A percentile compares a stretch with the other conserved stretches of the same genome.
Evolutionary conservation across 2,113 vertebrate species (phyloP).

Genomic region (Lota lota): DNA sequence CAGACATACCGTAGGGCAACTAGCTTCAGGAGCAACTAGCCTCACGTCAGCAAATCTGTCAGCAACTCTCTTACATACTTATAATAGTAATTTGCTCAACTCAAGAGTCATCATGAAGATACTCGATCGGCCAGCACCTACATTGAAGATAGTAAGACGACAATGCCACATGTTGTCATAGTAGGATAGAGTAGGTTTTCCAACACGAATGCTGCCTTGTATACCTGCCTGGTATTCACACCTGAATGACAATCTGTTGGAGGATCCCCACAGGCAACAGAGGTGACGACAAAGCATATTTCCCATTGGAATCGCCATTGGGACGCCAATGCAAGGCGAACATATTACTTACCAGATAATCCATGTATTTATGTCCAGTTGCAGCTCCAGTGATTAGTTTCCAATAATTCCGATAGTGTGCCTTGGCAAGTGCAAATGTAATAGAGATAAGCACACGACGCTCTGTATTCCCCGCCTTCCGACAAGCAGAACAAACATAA

Average conservation of each 20-base stretch:
- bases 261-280: neutral
- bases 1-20: no score
- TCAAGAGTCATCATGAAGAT: no score
- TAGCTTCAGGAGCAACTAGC: neutral
- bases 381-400: slow-evolving; percentile 44
- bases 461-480: slow-evolving; percentile 74
- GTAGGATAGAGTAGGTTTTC: neutral
- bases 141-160: no score
- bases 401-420: slow-evolving; percentile 33
- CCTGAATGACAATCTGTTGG: slow-evolving; percentile 15
- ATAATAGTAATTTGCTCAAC: neutral
- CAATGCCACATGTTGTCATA: no score
- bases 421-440: slow-evolving; percentile 24
- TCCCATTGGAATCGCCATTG: neutral
- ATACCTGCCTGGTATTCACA: slow-evolving; percentile 9
- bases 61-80: neutral
- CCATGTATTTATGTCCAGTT: slow-evolving; percentile 67
- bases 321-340: neutral
- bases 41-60: neutral
- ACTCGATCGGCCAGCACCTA: no score
- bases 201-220: neutral
- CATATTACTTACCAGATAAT: slow-evolving; percentile 73
- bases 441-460: slow-evolving; percentile 35
- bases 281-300: neutral
- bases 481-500: slow-evolving; percentile 34